Evolutionary conservation across 2,888 invertebrate species (phyloP).

Genomic region (Ophion costatus): DNA sequence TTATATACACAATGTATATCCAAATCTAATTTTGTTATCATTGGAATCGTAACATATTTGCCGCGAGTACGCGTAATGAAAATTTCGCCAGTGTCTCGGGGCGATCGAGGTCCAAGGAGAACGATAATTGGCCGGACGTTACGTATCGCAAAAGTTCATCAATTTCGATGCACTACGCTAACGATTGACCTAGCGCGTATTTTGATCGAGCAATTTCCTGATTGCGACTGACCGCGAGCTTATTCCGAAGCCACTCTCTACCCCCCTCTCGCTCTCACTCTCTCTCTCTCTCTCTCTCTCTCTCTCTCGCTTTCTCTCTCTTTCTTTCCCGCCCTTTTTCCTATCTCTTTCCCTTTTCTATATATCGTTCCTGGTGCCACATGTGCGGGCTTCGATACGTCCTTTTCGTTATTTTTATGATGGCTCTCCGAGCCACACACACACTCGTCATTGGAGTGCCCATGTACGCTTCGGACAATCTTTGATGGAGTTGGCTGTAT

Average conservation of each 20-base stretch:
- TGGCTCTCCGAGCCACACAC: conserved; percentile 28
- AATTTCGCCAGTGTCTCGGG: no score
- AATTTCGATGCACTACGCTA: not conserved
- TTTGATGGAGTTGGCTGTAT: not conserved
- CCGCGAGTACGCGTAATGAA: no score
- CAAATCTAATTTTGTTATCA: no score
- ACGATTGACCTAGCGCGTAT: conserved; percentile 61
- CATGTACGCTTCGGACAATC: conserved; percentile 27
- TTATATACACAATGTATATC: no score
- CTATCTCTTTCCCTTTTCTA: not conserved
- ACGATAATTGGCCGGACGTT: no score
- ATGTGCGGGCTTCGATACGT: conserved; percentile 4
- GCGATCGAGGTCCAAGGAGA: no score
- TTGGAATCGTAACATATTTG: no score
- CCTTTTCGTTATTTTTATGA: conserved; percentile 40
- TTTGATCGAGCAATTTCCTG: conserved; percentile 73
- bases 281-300: no score
- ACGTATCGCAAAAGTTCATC: no score
- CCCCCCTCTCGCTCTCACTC: no score
- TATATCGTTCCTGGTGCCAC: not conserved
- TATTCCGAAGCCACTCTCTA: no score
- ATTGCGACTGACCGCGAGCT: conserved; percentile 71
- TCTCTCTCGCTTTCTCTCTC: not conserved
- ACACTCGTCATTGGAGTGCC: not conserved
- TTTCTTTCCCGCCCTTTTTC: conserved; percentile 21